Evolutionary conservation across 2,113 vertebrate species (phyloP).

Genomic region (Microcebus ravelobensis): DNA sequence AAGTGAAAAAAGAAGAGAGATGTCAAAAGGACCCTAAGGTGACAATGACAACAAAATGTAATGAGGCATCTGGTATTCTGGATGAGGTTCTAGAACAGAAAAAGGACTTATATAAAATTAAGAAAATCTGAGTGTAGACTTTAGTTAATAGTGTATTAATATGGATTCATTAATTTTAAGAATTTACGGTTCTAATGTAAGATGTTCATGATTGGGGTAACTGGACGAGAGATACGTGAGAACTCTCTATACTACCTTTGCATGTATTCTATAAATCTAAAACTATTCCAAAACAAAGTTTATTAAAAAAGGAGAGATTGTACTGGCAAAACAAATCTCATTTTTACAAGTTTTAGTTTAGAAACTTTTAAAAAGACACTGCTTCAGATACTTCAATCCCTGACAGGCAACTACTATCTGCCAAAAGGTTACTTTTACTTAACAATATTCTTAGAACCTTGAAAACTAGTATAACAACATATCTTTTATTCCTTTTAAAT

Average conservation of each 20-base stretch:
- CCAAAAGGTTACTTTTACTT: background rate
- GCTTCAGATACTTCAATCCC: background rate
- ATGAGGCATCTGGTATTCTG: background rate
- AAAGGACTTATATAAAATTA: background rate
- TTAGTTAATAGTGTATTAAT: rapidly evolving
- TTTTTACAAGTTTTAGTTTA: constrained; percentile 15
- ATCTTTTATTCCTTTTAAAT: background rate
- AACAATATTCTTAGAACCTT: background rate
- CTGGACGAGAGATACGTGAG: rapidly evolving
- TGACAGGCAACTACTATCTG: background rate
- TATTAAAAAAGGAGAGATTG: background rate
- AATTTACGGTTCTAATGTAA: background rate
- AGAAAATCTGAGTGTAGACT: background rate
- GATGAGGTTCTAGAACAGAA: background rate
- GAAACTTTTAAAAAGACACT: background rate
- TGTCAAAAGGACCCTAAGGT: background rate
- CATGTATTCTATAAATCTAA: background rate
- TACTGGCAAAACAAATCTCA: background rate
- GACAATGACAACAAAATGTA: rapidly evolving
- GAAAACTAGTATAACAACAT: background rate
- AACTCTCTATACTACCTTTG: background rate
- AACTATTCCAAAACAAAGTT: background rate
- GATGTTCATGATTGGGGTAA: rapidly evolving
- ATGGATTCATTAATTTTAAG: background rate
- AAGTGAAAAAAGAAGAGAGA: constrained; percentile 63